Evolutionary conservation across 1,140 invertebrate species (phyloP).

Genomic region (Apis cerana): DNA sequence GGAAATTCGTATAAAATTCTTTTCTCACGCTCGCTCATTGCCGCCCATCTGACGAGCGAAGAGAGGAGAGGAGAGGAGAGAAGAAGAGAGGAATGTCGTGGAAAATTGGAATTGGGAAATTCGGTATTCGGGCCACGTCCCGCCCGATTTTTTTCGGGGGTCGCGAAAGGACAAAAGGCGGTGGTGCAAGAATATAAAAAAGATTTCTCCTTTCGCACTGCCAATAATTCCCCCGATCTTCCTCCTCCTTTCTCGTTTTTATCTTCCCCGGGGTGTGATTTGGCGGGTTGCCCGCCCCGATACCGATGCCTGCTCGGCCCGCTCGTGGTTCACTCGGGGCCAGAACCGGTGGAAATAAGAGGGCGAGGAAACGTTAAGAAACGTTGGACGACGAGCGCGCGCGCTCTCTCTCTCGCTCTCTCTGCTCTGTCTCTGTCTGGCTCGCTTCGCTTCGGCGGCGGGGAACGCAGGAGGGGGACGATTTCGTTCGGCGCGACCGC

Average conservation of each 20-base stretch:
- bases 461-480: background rate
- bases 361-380: constrained; percentile 54
- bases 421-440: too few species aligned
- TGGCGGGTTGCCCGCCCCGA: constrained; percentile 60
- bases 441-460: background rate
- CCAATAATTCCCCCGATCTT: constrained; percentile 2
- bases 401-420: background rate
- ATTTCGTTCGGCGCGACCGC: background rate
- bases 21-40: too few species aligned
- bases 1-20: too few species aligned
- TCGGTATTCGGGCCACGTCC: constrained; percentile 11
- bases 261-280: constrained; percentile 61
- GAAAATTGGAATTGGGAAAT: background rate
- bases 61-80: too few species aligned
- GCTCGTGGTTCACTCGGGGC: constrained; percentile 9
- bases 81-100: background rate
- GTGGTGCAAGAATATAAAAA: constrained; percentile 8
- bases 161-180: background rate
- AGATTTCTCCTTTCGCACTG: constrained; percentile 16
- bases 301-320: constrained; percentile 42
- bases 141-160: background rate
- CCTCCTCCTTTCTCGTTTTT: constrained; percentile 30
- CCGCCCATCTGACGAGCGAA: background rate
- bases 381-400: constrained; percentile 12
- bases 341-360: constrained; percentile 37